Evolutionary conservation across 2,888 invertebrate genomes (phyloP).

Genomic region (Drosophila mercatorum): DNA sequence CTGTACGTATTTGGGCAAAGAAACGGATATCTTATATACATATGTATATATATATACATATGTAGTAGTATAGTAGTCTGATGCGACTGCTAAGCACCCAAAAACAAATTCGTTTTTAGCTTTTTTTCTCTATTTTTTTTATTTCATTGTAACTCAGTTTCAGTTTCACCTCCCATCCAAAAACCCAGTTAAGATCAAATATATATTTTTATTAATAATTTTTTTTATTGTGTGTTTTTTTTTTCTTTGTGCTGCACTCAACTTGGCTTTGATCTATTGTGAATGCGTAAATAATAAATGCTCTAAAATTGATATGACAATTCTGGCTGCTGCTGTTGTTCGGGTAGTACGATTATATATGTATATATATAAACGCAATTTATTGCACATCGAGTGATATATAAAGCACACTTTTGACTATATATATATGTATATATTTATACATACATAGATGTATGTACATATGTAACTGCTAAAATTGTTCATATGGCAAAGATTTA

Average conservation of each 20-base stretch:
- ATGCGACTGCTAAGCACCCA: no score
- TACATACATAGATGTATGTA: background rate
- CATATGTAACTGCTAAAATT: constrained; percentile 28
- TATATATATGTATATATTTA: background rate
- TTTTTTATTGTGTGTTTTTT: constrained; percentile 35
- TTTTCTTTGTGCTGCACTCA: constrained; percentile 33
- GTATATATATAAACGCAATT: constrained; percentile 5
- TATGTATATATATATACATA: no score
- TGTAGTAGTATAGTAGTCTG: no score
- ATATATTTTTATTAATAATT: constrained; percentile 2
- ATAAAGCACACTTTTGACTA: constrained; percentile 32
- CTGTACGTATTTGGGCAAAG: no score
- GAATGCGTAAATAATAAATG: constrained; percentile 49
- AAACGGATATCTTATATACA: no score
- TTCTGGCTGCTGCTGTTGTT: constrained; percentile 19
- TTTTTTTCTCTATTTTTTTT: background rate
- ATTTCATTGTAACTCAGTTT: background rate
- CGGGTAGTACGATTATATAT: background rate
- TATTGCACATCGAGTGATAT: constrained; percentile 37
- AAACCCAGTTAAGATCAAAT: background rate
- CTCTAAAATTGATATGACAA: constrained; percentile 31
- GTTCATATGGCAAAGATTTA: constrained; percentile 47
- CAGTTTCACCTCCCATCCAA: background rate
- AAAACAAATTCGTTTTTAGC: background rate
- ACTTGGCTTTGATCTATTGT: constrained; percentile 11